phyloP scores from a whole-genome alignment of 2,113 vertebrate genomes.

The Colinus virginianus region DNA sequence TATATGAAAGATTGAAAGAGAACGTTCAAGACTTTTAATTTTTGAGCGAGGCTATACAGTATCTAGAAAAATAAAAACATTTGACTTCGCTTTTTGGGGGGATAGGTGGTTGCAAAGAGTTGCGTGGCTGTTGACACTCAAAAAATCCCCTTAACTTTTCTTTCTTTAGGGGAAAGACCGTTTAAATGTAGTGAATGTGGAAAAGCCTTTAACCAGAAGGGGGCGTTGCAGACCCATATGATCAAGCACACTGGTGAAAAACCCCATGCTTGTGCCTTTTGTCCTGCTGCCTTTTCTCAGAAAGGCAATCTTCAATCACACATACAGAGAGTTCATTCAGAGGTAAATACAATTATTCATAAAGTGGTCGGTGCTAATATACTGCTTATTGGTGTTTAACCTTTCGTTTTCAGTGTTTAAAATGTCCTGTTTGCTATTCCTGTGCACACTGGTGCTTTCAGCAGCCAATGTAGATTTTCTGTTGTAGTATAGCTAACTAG shows the following conservation, averaged over 20 bases:
- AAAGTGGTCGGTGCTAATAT: not conserved
- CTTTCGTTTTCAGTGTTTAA: not conserved
- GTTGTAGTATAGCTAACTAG: not conserved
- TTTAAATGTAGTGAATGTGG: conserved; percentile 93
- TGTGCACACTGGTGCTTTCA: not conserved
- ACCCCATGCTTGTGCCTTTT: conserved; percentile 95
- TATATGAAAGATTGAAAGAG: not conserved
- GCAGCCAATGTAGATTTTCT: not conserved
- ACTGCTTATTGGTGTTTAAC: not conserved
- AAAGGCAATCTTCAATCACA: conserved; percentile 98
- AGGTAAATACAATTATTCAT: conserved; percentile 82
- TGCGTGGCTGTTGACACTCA: not conserved
- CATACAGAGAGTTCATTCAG: conserved; percentile 95
- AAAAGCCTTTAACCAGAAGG: conserved; percentile 99
- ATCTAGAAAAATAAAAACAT: not conserved
- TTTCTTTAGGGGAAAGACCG: conserved; percentile 88
- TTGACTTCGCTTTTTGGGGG: not conserved
- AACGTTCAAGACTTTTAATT: not conserved
- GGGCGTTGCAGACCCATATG: conserved; percentile 98
- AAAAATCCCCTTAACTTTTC: not conserved
- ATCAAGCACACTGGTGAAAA: conserved; percentile 97
- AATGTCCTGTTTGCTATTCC: not conserved
- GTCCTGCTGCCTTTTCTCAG: conserved; percentile 97
- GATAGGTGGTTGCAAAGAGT: not conserved
- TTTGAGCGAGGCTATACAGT: not conserved